Conservation (phyloP, 2,797 vertebrate species). For the Sebastes iracundus region DNA sequence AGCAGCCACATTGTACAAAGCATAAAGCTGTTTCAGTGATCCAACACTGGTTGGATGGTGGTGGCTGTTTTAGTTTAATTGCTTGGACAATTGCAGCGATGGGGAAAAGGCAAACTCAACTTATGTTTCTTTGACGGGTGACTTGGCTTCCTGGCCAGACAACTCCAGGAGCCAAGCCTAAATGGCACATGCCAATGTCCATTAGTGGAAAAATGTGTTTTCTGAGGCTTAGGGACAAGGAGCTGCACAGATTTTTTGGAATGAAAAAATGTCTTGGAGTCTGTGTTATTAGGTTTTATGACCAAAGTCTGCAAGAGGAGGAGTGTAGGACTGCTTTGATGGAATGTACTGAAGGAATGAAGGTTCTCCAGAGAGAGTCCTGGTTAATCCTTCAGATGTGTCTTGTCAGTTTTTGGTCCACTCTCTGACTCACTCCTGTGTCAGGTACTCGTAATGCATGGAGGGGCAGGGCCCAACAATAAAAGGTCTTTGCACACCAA, state of each 20-base stretch:
- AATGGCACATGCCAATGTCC: background rate
- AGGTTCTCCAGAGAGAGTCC: background rate
- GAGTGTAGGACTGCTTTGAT: background rate
- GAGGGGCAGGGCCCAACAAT: background rate
- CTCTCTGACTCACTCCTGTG: background rate
- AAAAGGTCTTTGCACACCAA: no score
- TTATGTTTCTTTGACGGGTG: background rate
- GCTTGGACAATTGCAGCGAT: background rate
- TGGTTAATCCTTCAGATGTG: slow-evolving; percentile 16
- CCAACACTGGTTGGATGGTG: background rate
- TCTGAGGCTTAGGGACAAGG: background rate
- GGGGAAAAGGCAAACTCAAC: background rate
- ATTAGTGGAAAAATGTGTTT: background rate
- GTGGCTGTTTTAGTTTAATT: background rate
- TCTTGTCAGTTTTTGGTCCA: slow-evolving; percentile 13
- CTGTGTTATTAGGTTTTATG: background rate
- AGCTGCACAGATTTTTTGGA: background rate
- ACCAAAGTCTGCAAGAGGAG: background rate
- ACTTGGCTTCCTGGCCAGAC: background rate
- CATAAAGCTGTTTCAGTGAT: background rate
- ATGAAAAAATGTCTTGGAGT: background rate
- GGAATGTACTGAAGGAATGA: slow-evolving; percentile 1
- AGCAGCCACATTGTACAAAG: background rate
- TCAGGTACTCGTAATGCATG: background rate
- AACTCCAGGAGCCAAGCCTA: background rate